phyloP scores from a whole-genome alignment of 2,797 vertebrate species.

The Ceryle rudis region DNA sequence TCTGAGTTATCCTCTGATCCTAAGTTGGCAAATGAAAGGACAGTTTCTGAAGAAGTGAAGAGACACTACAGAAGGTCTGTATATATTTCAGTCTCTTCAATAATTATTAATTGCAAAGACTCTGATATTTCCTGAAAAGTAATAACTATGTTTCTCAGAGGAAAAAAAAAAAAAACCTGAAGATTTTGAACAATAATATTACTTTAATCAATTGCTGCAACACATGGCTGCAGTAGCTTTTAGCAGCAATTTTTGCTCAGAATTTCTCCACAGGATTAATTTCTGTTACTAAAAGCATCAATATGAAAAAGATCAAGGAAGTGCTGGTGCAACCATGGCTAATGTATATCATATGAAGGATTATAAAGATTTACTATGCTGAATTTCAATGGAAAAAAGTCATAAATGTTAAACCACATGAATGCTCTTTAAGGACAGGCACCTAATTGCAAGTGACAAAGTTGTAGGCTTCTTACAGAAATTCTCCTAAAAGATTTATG shows the following conservation, averaged over 20 bases:
- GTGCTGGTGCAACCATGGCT: neutral
- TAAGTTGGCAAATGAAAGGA: neutral
- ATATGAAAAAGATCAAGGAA: neutral
- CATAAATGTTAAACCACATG: neutral
- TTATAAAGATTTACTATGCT: neutral
- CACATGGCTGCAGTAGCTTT: neutral
- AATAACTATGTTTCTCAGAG: neutral
- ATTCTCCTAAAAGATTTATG: conserved; percentile 97
- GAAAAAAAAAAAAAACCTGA: neutral
- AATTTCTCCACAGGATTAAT: neutral
- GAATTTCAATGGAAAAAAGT: neutral
- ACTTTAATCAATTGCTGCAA: neutral
- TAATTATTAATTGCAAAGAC: neutral
- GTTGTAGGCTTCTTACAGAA: conserved; percentile 82
- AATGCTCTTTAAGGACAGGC: neutral
- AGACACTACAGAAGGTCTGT: neutral
- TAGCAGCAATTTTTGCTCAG: neutral
- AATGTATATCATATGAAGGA: neutral
- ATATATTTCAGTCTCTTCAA: neutral
- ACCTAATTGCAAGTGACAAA: conserved; percentile 35
- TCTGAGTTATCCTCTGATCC: neutral
- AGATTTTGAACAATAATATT: neutral
- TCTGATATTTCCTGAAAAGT: neutral
- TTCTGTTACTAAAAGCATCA: neutral
- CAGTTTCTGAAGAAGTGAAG: neutral